phyloP scores from a whole-genome alignment of 1,140 invertebrate genomes.

The Hestina assimilis region DNA sequence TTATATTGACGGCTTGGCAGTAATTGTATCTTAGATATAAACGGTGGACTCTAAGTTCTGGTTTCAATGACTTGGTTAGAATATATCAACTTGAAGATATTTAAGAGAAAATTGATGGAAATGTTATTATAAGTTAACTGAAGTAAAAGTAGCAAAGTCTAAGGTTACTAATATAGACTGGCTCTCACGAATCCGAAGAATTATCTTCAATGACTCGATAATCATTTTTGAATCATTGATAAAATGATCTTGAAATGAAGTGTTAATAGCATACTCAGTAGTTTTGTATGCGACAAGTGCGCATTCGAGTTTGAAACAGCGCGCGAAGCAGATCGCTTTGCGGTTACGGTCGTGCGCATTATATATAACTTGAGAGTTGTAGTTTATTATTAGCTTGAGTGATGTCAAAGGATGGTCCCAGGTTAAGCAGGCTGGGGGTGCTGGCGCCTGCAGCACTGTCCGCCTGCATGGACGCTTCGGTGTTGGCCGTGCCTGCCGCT shows the following conservation, averaged over 20 bases:
- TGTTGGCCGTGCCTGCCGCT: constrained; percentile 79
- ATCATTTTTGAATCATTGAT: no score
- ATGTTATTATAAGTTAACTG: no score
- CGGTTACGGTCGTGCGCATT: constrained; percentile 60
- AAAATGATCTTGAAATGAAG: neutral
- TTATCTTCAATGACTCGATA: no score
- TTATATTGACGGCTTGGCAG: no score
- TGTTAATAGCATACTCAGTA: neutral
- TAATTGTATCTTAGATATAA: no score
- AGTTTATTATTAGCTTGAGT: constrained; percentile 24
- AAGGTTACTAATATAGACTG: no score
- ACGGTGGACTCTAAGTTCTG: no score
- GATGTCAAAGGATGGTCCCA: constrained; percentile 57
- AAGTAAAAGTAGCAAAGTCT: no score
- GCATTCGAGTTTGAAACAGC: constrained; percentile 53
- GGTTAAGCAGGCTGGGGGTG: constrained; percentile 60
- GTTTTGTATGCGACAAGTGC: constrained; percentile 15
- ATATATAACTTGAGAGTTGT: constrained; percentile 10
- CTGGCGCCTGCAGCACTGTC: constrained; percentile 64
- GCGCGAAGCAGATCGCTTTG: constrained; percentile 63
- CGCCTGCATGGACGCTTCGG: constrained; percentile 73
- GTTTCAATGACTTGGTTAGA: no score
- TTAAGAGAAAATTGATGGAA: no score
- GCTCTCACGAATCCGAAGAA: no score
- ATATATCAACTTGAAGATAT: no score